Conservation (phyloP, 2,797 vertebrate genomes). For the Characodon lateralis region DNA sequence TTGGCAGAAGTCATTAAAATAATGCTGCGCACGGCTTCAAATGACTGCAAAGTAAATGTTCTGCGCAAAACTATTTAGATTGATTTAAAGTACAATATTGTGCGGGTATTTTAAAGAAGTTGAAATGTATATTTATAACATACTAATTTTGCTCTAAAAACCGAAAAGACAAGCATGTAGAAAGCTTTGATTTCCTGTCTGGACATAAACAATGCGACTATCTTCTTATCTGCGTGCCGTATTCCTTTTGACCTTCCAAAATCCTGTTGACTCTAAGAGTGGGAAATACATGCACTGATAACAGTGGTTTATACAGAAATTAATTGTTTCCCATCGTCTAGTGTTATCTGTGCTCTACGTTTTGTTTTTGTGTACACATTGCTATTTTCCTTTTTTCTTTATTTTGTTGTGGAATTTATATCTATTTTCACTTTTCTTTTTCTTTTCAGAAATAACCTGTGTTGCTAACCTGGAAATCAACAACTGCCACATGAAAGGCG, state of each 20-base stretch:
- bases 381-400: neutral
- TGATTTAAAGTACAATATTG: neutral
- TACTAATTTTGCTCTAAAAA: neutral
- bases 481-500: slow-evolving; percentile 1
- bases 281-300: neutral
- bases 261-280: neutral
- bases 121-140: neutral
- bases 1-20: neutral
- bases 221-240: neutral
- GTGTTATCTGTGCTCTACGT: neutral
- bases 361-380: neutral
- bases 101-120: too few relatives aligned
- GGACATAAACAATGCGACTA: neutral
- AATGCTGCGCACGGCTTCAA: neutral
- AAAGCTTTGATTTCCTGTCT: neutral
- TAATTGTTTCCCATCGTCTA: neutral
- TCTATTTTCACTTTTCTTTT: slow-evolving; percentile 14
- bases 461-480: neutral
- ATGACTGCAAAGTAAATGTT: neutral
- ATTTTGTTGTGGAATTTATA: neutral
- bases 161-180: neutral
- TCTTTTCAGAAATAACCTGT: neutral
- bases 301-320: neutral
- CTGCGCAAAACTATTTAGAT: neutral
- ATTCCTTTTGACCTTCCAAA: neutral